Percentiles rank a stretch among this genome's conserved stretches.
Conservation (phyloP, 1,140 invertebrate genomes). For the Plectrocnemia conspersa region DNA sequence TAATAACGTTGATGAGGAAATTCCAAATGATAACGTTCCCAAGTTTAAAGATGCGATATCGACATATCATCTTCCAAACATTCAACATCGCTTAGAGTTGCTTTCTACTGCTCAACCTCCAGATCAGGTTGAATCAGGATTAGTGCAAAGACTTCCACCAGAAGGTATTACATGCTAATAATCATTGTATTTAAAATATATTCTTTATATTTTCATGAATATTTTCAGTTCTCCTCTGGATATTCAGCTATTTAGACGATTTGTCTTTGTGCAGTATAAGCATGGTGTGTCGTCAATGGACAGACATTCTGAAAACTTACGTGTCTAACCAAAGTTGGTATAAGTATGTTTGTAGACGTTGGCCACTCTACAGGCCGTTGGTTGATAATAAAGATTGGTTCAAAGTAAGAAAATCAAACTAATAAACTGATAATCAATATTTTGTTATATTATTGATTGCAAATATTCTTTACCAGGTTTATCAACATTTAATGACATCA, state of each 20-base stretch:
- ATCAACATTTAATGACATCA: slow-evolving; percentile 61
- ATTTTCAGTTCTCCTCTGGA: slow-evolving; percentile 71
- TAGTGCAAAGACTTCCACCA: slow-evolving; percentile 32
- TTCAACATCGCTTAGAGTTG: slow-evolving; percentile 35
- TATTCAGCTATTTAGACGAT: slow-evolving; percentile 88
- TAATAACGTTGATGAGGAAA: slow-evolving; percentile 32
- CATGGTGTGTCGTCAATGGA: slow-evolving; percentile 82
- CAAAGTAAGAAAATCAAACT: slow-evolving; percentile 50
- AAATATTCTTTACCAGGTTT: no score
- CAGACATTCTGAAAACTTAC: slow-evolving; percentile 69
- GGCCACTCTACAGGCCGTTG: slow-evolving; percentile 79
- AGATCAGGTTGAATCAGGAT: slow-evolving; percentile 29
- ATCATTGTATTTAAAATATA: no score
- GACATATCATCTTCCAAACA: slow-evolving; percentile 32
- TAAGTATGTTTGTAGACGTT: slow-evolving; percentile 65
- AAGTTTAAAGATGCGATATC: slow-evolving; percentile 21
- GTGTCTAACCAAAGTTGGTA: slow-evolving; percentile 73
- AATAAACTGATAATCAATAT: no score
- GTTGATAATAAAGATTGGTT: slow-evolving; percentile 72
- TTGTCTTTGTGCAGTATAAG: slow-evolving; percentile 82
- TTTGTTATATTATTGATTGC: no score
- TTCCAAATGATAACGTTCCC: slow-evolving; percentile 12
- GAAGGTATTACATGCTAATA: slow-evolving; percentile 35
- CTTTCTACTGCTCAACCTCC: slow-evolving; percentile 28
- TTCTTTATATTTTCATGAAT: no score